Evolutionary conservation across 2,113 vertebrate genomes (phyloP).

Genomic region (Nycticebus coucang): DNA sequence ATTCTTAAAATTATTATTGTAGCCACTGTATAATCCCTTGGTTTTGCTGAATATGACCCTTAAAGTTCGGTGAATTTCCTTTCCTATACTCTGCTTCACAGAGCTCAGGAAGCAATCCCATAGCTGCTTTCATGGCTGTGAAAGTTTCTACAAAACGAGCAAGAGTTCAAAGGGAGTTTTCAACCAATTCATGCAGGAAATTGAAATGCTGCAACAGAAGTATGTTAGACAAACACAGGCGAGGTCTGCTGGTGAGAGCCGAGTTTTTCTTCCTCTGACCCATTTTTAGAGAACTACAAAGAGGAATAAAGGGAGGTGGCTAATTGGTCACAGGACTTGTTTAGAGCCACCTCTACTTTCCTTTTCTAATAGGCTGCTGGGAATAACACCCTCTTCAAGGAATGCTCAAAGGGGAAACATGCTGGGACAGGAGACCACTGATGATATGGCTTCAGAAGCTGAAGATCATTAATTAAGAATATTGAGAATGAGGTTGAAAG

Average conservation of each 20-base stretch:
- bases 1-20: conserved; percentile 45
- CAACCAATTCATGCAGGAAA: conserved; percentile 70
- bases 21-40: not conserved
- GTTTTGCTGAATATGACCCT: conserved; percentile 43
- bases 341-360: conserved; percentile 69
- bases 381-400: conserved; percentile 66
- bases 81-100: not conserved
- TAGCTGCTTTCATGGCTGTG: conserved; percentile 48
- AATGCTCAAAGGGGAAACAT: conserved; percentile 63
- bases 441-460: conserved; percentile 77
- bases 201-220: conserved; percentile 62
- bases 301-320: conserved; percentile 35
- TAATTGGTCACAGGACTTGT: conserved; percentile 74
- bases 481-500: conserved; percentile 72
- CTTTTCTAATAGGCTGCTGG: conserved; percentile 75
- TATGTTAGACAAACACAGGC: conserved; percentile 54
- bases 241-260: not conserved
- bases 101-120: conserved; percentile 59
- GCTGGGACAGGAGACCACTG: conserved; percentile 74
- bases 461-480: conserved; percentile 78
- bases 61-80: conserved; percentile 36
- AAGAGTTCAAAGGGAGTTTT: conserved; percentile 74
- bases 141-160: conserved; percentile 62
- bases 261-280: conserved; percentile 52
- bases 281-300: conserved; percentile 72